These are phyloP conservation scores for Dromiciops gliroides DNA, from an alignment of 2,113 vertebrate genomes.

Conservation along the genomic window DNA sequence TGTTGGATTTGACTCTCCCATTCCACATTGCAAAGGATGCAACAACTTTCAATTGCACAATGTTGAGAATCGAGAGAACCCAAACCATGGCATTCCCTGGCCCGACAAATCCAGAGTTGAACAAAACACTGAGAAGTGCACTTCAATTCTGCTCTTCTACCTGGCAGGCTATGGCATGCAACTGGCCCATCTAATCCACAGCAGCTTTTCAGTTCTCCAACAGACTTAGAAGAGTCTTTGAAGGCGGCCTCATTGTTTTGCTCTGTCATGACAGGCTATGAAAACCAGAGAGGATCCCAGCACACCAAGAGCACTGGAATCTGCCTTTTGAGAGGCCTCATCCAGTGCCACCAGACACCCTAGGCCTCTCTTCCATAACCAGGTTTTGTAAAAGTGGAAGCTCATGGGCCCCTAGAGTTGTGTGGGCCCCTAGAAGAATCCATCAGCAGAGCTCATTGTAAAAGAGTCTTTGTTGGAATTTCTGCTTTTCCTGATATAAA, in stretches of 20 bases:
- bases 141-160: not conserved
- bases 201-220: constrained; percentile 28
- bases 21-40: constrained; percentile 22
- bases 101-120: constrained; percentile 5
- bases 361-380: not conserved
- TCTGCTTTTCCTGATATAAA: not conserved
- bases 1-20: constrained; percentile 44
- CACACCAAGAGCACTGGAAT: constrained; percentile 23
- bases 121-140: constrained; percentile 14
- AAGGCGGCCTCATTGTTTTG: not conserved
- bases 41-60: constrained; percentile 51
- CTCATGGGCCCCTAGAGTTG: constrained; percentile 10
- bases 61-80: constrained; percentile 33
- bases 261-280: constrained; percentile 28
- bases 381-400: constrained; percentile 19
- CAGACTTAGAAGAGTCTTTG: constrained; percentile 25
- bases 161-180: not conserved
- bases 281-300: constrained; percentile 46
- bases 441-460: not conserved
- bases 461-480: not conserved
- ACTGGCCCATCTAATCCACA: constrained; percentile 25
- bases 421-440: not conserved
- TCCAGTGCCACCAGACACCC: not conserved
- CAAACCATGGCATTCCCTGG: not conserved
- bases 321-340: constrained; percentile 36